phyloP scores from a whole-genome alignment of 2,888 invertebrate species.

The Caenorhabditis imperialis region DNA sequence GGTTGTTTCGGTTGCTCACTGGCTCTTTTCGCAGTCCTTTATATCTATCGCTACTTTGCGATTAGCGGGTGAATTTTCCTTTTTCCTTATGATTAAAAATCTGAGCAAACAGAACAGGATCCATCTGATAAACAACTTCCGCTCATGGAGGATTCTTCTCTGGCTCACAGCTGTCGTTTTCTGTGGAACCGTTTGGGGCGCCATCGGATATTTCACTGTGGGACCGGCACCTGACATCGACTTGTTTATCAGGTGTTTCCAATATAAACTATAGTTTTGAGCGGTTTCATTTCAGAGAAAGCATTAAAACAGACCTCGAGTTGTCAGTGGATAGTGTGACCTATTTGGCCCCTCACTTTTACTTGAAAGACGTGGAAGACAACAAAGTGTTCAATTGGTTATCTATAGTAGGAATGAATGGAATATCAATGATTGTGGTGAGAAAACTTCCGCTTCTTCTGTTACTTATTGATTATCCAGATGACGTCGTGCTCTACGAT shows the following conservation, averaged over 20 bases:
- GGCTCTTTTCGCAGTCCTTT: slow-evolving; percentile 23
- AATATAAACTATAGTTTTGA: not conserved
- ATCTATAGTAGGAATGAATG: slow-evolving; percentile 6
- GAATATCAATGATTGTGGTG: slow-evolving; percentile 9
- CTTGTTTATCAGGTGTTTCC: slow-evolving; percentile 8
- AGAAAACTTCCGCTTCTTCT: not conserved
- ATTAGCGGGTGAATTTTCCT: slow-evolving; percentile 8
- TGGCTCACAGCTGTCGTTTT: not conserved
- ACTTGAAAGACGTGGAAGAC: not conserved
- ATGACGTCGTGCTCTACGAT: not conserved
- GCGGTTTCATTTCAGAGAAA: not conserved
- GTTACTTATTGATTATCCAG: not conserved
- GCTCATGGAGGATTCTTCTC: not conserved
- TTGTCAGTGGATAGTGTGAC: slow-evolving; percentile 6
- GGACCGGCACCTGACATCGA: slow-evolving; percentile 1
- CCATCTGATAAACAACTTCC: slow-evolving; percentile 12
- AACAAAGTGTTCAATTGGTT: slow-evolving; percentile 14
- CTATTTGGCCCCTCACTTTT: slow-evolving; percentile 22
- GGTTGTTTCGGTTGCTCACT: slow-evolving; percentile 24
- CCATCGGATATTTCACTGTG: slow-evolving; percentile 9
- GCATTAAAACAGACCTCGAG: not conserved
- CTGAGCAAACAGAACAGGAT: not conserved
- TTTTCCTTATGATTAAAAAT: not conserved
- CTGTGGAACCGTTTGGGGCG: slow-evolving; percentile 11
- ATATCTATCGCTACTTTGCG: slow-evolving; percentile 20